A percentile compares a stretch with the other conserved stretches of the same genome.
phyloP scores from a whole-genome alignment of 2,113 vertebrate species.

The Ovis canadensis region DNA sequence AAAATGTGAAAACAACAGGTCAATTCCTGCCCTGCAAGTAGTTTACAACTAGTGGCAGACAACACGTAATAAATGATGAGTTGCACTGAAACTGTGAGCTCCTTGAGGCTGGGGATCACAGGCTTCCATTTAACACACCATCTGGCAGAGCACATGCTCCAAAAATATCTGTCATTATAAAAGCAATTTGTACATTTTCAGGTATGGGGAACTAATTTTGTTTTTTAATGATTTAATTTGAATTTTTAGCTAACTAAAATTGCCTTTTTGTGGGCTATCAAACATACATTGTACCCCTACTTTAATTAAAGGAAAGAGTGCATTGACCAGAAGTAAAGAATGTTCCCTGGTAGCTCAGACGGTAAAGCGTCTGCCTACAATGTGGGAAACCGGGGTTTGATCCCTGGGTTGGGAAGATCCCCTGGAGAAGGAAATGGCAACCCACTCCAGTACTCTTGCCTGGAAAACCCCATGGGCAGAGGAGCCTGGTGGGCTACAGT shows the following conservation, averaged over 20 bases:
- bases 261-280: background rate
- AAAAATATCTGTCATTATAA: background rate
- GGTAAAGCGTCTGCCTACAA: background rate
- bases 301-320: background rate
- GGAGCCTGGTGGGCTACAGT: background rate
- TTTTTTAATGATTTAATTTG: background rate
- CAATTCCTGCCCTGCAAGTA: background rate
- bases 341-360: background rate
- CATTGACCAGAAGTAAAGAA: background rate
- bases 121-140: background rate
- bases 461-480: background rate
- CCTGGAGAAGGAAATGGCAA: background rate
- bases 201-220: background rate
- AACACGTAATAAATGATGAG: background rate
- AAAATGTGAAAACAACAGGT: background rate
- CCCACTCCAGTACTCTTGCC: background rate
- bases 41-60: background rate
- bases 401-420: background rate
- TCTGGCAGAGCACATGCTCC: background rate
- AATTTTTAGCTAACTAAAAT: background rate
- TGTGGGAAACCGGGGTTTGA: background rate
- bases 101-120: background rate
- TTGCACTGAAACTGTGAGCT: background rate
- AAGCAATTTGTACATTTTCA: background rate
- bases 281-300: background rate